A percentile compares a stretch with the other conserved stretches of the same genome.
These are phyloP conservation scores for Oligia latruncula DNA, from an alignment of 2,888 invertebrate species.

Conservation along the genomic window DNA sequence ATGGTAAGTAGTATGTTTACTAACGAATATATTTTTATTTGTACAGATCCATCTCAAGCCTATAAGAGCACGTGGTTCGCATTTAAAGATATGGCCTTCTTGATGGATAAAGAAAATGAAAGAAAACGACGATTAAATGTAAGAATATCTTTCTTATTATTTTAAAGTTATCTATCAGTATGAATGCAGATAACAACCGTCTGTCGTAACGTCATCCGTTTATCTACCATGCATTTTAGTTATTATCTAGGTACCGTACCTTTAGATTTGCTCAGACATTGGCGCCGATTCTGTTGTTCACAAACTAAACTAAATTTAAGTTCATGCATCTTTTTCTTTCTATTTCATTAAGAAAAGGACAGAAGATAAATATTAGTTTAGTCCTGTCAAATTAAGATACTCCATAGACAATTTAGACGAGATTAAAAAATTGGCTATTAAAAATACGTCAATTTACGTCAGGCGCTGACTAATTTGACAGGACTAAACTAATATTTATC, in stretches of 20 bases:
- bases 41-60: conserved; percentile 60
- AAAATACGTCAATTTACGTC: no score
- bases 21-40: conserved; percentile 30
- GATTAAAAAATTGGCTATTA: no score
- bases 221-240: conserved; percentile 9
- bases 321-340: no score
- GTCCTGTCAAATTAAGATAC: no score
- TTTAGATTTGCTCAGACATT: neutral
- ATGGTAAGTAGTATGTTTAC: conserved; percentile 5
- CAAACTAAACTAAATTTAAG: no score
- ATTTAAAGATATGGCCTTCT: conserved; percentile 74
- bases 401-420: no score
- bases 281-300: no score
- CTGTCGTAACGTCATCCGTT: conserved; percentile 2
- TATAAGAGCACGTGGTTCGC: conserved; percentile 74
- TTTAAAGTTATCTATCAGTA: conserved; percentile 3
- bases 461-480: no score
- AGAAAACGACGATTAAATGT: conserved; percentile 65
- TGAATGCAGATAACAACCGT: conserved; percentile 22
- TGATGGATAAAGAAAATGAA: conserved; percentile 72
- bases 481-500: no score
- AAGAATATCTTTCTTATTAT: conserved; percentile 31
- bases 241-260: neutral
- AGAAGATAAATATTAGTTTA: no score
- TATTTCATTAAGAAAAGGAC: no score